These are phyloP conservation scores for Phylloscopus whistleri DNA, from an alignment of 2,113 vertebrate species.

Conservation along the genomic window DNA sequence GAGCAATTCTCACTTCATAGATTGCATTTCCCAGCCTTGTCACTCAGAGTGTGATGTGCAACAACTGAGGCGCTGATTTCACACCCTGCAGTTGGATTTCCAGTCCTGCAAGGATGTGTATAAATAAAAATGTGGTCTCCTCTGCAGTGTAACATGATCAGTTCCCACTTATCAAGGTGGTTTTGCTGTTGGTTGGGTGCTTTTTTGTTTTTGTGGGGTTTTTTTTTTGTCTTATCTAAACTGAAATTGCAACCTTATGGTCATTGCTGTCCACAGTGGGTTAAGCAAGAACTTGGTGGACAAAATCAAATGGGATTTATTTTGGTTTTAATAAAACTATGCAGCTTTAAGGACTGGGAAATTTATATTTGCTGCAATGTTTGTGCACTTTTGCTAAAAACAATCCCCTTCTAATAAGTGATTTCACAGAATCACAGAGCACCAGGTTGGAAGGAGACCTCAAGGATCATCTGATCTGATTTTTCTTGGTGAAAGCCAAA, in stretches of 20 bases:
- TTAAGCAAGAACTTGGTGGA: not conserved
- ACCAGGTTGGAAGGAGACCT: not conserved
- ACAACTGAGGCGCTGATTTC: not conserved
- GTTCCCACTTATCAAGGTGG: not conserved
- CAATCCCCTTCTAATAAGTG: not conserved
- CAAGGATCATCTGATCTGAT: not conserved
- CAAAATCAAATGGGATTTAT: not conserved
- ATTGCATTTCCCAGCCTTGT: not conserved
- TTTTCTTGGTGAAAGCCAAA: not conserved
- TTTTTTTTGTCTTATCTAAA: not conserved
- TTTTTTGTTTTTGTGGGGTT: not conserved
- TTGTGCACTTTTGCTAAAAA: not conserved
- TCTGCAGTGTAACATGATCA: not conserved
- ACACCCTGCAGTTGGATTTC: not conserved
- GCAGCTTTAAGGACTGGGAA: not conserved
- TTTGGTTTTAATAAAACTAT: not conserved
- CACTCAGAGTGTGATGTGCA: not conserved
- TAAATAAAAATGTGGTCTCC: not conserved
- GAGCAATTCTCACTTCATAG: not conserved
- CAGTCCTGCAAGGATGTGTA: not conserved
- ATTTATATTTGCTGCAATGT: not conserved
- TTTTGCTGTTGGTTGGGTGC: not conserved
- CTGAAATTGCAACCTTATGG: not conserved
- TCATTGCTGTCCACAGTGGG: fast-evolving
- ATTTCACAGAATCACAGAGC: not conserved